These are phyloP conservation scores for Bubalus kerabau DNA, from an alignment of 2,113 vertebrate species.

Conservation along the genomic window DNA sequence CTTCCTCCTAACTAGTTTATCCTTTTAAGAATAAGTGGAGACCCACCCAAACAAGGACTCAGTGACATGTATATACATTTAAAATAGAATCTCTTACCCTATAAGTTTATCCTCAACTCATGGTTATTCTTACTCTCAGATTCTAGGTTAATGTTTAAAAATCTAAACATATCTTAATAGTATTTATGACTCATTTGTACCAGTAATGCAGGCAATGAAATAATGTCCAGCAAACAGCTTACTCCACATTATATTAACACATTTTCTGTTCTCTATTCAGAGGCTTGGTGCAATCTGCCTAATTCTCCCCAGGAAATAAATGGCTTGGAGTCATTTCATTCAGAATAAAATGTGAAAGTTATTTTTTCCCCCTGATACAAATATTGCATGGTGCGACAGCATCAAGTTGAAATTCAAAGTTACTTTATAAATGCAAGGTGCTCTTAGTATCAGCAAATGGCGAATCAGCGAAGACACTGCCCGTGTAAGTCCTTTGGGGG, in stretches of 20 bases:
- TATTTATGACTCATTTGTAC: background rate
- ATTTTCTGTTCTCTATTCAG: background rate
- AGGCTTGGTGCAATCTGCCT: background rate
- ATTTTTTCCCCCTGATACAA: rapidly evolving
- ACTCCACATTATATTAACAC: background rate
- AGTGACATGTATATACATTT: rapidly evolving
- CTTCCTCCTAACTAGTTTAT: background rate
- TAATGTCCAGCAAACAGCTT: background rate
- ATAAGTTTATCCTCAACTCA: background rate
- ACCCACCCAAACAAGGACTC: background rate
- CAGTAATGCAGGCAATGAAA: background rate
- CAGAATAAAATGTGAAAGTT: background rate
- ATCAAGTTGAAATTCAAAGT: rapidly evolving
- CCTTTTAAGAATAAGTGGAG: background rate
- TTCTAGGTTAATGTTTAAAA: background rate
- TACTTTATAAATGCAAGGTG: background rate
- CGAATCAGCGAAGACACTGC: rapidly evolving
- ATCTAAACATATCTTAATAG: background rate
- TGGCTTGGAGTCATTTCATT: background rate
- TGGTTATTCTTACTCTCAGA: background rate
- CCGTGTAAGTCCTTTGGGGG: background rate
- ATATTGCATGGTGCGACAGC: rapidly evolving
- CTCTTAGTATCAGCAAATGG: rapidly evolving
- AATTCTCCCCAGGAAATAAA: background rate
- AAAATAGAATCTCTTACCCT: background rate